Percentiles rank a stretch among this genome's conserved stretches.
Conservation (phyloP, 2,113 vertebrate genomes). For the Leucosticte australis region DNA sequence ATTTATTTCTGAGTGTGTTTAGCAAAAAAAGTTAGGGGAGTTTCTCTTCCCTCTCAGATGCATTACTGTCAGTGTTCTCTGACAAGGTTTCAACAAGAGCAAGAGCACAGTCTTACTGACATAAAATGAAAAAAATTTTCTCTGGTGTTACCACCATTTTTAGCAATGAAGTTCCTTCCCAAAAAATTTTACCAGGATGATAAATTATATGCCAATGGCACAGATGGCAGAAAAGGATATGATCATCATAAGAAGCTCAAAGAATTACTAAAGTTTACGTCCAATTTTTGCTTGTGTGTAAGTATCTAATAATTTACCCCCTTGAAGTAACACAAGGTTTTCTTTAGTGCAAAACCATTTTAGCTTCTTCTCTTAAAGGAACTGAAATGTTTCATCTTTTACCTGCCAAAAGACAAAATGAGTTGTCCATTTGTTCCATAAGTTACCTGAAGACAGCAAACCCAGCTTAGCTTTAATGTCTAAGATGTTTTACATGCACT, state of each 20-base stretch:
- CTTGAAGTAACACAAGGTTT: not conserved
- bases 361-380: not conserved
- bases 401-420: not conserved
- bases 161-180: not conserved
- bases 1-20: not conserved
- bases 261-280: not conserved
- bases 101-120: not conserved
- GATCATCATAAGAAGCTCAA: not conserved
- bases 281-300: not conserved
- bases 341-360: not conserved
- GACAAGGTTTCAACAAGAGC: not conserved
- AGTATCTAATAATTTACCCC: not conserved
- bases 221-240: not conserved
- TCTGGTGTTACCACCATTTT: not conserved
- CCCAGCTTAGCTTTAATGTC: not conserved
- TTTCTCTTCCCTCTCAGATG: not conserved
- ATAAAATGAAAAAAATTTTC: not conserved
- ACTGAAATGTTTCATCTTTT: not conserved
- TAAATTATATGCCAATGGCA: not conserved
- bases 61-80: not conserved
- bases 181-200: not conserved
- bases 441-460: not conserved
- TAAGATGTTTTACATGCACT: not conserved
- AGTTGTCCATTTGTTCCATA: not conserved
- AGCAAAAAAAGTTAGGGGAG: not conserved